Evolutionary conservation across 1,140 invertebrate genomes (phyloP).

Genomic region (Cataglyphis hispanica): DNA sequence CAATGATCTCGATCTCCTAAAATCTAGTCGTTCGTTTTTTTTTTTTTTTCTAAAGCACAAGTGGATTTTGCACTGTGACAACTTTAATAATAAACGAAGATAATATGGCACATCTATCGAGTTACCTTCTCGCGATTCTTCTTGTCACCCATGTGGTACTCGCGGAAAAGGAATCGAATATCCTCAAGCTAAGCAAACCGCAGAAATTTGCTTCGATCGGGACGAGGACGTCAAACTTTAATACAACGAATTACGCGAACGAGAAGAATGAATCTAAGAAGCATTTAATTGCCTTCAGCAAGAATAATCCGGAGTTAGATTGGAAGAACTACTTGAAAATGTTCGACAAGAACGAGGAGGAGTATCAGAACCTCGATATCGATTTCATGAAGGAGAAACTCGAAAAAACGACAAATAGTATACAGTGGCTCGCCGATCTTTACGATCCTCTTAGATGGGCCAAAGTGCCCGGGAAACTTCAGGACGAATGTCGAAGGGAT

Average conservation of each 20-base stretch:
- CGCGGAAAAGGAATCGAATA: conserved; percentile 79
- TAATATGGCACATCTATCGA: conserved; percentile 49
- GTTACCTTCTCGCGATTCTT: neutral
- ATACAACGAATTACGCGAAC: conserved; percentile 54
- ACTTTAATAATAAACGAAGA: neutral
- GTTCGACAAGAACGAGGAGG: conserved; percentile 72
- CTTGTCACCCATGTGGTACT: neutral
- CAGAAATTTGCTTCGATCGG: conserved; percentile 1
- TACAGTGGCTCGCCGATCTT: conserved; percentile 89
- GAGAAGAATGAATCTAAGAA: conserved; percentile 13
- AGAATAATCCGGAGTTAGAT: conserved; percentile 84
- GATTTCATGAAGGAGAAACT: conserved; percentile 83
- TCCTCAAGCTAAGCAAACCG: conserved; percentile 77
- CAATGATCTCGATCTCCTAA: conserved; percentile 47
- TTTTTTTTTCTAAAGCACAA: neutral
- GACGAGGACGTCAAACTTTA: conserved; percentile 49
- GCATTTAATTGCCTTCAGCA: conserved; percentile 77
- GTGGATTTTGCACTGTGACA: neutral
- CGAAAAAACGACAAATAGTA: conserved; percentile 82
- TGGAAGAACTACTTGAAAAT: conserved; percentile 81
- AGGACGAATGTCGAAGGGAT: conserved; percentile 86
- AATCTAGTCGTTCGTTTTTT: conserved; percentile 38
- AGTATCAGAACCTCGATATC: conserved; percentile 76
- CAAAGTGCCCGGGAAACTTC: conserved; percentile 84
- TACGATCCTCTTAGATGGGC: conserved; percentile 90